Base-by-base conservation (phyloP, 2,113 vertebrate genomes). In the Daphoenositta chrysoptera region DNA sequence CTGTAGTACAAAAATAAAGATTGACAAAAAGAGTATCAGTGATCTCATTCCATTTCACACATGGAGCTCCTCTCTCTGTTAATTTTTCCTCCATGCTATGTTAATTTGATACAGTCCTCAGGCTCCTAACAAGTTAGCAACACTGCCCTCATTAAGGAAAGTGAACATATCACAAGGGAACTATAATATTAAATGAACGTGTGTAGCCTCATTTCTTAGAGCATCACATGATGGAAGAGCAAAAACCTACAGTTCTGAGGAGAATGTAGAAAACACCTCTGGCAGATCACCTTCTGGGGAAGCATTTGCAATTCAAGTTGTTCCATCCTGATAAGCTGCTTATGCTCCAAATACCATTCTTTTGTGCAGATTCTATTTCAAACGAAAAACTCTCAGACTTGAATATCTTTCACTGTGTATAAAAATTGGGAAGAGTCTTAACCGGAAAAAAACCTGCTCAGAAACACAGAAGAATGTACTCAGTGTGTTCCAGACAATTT, bases 141-240 rank as follows among this genome's bases (percentile, higher is more conserved):
- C 57, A 39, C 65, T 92, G 93, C n/a, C 88, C 95, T 96, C 92
- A 91, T 96, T 96, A 94, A 88, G 44, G 42, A 89, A 90, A 94
- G 58, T n/a, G n/a, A 89, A 92, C 77, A 35, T 89, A 51, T 45
- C 96, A 89, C 23, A 0, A 78, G 96, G 93, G 92, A 90, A 57
- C 72, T 68, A 50, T 39, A 92, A 50, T 71, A 92, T 84, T 88
- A 94, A 96, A 93, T 3, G 68, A 87, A 75, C 0, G 4, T 61
- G 57, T 69, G 83, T 95, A 94, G 27, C 88, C 86, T 95, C 65
- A 83, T 92, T 96, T 96, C 82, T 90, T 78, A 66, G 44, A 70
- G 51, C 37, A 78, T 70, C 79, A 70, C 31, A 60, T 60, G 70
- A 82, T 15, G 18, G 48, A 92, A 77, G 11, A 96, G 57, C 45